Base-by-base conservation (phyloP, 2,888 invertebrate species). In the Drosophila lacicola region DNA sequence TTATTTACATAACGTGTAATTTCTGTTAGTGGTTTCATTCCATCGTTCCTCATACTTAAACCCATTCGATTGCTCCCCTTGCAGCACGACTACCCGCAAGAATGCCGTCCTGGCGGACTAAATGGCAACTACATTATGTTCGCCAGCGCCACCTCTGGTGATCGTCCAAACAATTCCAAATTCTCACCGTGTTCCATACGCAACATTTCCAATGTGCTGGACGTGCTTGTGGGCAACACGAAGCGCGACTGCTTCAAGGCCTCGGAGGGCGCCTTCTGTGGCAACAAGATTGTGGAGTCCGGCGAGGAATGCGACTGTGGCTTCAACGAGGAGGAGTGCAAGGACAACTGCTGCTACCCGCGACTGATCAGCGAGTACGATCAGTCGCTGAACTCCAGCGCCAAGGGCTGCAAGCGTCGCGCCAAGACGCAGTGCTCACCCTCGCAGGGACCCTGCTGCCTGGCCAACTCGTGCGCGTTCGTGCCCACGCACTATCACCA, bases 101-200 rank as follows among this genome's bases (percentile, higher is more conserved):
- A 97, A 88, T 97, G 97, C 92, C 95, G 98, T 70, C 97, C 98
- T 1, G 98, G 98, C 65, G 97, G 98, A 9, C 94, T 96, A 37
- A 95, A 95, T 76, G 99, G 99, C 62, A 99, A 99, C 94, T 99
- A 95, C 93, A 99, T 99, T 89, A 99, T 99, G 99, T 99, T 99
- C 93, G 98, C 99, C 14, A 98, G 98, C 53, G 99, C 99, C 9
- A 99, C 99, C 0, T 98, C 98, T 72, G 99, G 99, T 54, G 99
- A 99, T 93, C 95, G 98, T 58, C 97, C 97, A 10, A 99, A 99
- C 94, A 99, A 99, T 93, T 98, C 98, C 89, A 96, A 97, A 91
- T 99, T 99, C 94, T 98, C 98, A 0, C 94, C 95, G 19, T 99
- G 99, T 93, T 98, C 98, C 86, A 95, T 98, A 71, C 96, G 97